Evolutionary conservation across 2,888 invertebrate genomes (phyloP), one percentile per base, ranked within the genome.

Genomic region (Halocaridina rubra): DNA sequence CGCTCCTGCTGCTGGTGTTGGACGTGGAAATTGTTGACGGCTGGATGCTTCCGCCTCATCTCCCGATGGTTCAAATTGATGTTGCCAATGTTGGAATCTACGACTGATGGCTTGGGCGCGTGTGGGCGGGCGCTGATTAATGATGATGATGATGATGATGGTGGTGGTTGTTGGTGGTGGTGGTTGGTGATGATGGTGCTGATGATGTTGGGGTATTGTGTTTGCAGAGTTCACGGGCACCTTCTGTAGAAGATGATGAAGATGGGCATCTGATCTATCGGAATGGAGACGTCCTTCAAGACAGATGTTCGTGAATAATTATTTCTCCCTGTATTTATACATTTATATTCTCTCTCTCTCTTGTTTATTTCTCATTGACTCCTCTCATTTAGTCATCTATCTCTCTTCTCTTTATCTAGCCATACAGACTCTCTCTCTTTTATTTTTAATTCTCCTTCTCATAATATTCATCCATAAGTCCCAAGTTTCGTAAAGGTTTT

Each of bases 251-350:
- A 94, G 98, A 99, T 94, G 99, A 99, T 94, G 96, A 96, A 93
- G 99, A 99, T 93, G 99, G 99, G 93, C 99, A 99, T 93, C 97
- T 99, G 93, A 96, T 99, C 93, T 99, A 99, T 96, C 96, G 96
- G 94, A 95, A 95, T 93, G 99, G 98, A 93, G 98, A 99, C 94
- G 94, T 97, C 93, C 96, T 99, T 93, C 97, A 97, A 95, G 96
- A 97, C 94, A 95, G 98, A 97, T 99, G 87, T 87, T 85, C 85
- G 87, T 87, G 85, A 85, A 87, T 85, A 85, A 85, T 57, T n/a
- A n/a, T n/a, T n/a, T 80, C 80, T 77, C 82, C 77, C 82, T 77
- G 77, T 82, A 69, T 81, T 29, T 76, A 29, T 72, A 72, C 29
- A 8, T 53, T 72, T 59, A 59, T 78, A 67, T 78, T 67, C 24